Evolutionary conservation across 2,797 vertebrate species (phyloP).

Genomic region (Naso thynnoides): DNA sequence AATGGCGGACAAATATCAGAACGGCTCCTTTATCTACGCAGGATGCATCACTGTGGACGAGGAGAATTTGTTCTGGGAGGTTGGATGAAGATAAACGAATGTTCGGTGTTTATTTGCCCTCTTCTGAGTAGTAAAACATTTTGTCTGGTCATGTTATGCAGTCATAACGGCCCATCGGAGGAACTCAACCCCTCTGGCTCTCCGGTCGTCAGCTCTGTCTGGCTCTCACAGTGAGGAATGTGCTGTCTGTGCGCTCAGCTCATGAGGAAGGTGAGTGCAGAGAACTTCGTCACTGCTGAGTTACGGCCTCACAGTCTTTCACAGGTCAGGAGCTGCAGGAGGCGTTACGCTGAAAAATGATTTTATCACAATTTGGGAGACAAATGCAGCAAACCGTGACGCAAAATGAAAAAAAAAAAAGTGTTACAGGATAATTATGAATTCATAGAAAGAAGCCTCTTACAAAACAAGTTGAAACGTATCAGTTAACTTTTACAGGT

Average conservation of each 20-base stretch:
- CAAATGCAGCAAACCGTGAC: constrained; percentile 23
- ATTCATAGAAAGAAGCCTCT: neutral
- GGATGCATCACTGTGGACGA: constrained; percentile 41
- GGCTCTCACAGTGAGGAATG: constrained; percentile 34
- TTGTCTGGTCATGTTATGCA: neutral
- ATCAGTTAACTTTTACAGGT: too few species aligned
- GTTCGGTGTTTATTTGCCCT: neutral
- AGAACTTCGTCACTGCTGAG: constrained; percentile 28
- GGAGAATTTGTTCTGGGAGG: constrained; percentile 31
- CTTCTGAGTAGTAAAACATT: neutral
- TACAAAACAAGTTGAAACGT: neutral
- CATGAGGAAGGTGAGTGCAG: constrained; percentile 33
- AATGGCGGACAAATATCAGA: constrained; percentile 37
- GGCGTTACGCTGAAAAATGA: constrained; percentile 43
- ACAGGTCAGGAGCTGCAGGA: constrained; percentile 53
- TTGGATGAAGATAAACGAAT: constrained; percentile 17
- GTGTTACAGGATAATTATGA: neutral
- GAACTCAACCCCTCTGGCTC: neutral
- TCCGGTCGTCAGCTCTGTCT: neutral
- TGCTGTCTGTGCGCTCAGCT: constrained; percentile 39
- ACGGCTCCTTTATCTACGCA: constrained; percentile 22
- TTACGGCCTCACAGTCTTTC: constrained; percentile 45
- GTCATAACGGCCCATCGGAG: neutral
- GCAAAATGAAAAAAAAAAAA: constrained; percentile 1
- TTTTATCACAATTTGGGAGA: constrained; percentile 29